Evolutionary conservation across 35 echinoderm and acorn worm genomes (phyloP).

Genomic region (Apostichopus californicus): DNA sequence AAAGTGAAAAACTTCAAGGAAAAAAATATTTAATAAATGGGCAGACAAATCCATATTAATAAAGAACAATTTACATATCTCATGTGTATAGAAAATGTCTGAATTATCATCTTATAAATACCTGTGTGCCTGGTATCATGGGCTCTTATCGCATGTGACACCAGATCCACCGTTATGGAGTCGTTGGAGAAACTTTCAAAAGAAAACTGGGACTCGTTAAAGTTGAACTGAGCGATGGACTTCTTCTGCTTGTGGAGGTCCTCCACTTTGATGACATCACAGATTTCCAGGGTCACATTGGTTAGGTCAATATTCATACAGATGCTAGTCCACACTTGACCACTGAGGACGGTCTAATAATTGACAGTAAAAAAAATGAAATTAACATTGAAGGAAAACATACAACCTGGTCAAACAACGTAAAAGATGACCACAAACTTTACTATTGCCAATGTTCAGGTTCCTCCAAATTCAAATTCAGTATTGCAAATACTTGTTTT

Average conservation of each 20-base stretch:
- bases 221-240: constrained; percentile 88
- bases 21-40: no score
- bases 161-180: constrained; percentile 87
- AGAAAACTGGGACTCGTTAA: constrained; percentile 92
- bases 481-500: no score
- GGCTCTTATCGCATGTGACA: constrained; percentile 92
- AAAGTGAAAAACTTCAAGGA: no score
- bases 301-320: constrained; percentile 88
- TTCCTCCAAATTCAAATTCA: no score
- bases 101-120: constrained; percentile 7
- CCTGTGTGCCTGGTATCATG: constrained; percentile 89
- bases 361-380: neutral
- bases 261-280: neutral
- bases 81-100: no score
- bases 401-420: neutral
- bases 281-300: constrained; percentile 93
- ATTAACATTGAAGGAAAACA: neutral
- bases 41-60: no score
- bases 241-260: neutral
- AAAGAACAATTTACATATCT: no score
- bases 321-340: constrained; percentile 88
- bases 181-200: constrained; percentile 90
- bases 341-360: constrained; percentile 94
- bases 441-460: no score
- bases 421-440: neutral